Evolutionary conservation across 2,797 vertebrate genomes (phyloP).

Genomic region (Syncerus caffer): DNA sequence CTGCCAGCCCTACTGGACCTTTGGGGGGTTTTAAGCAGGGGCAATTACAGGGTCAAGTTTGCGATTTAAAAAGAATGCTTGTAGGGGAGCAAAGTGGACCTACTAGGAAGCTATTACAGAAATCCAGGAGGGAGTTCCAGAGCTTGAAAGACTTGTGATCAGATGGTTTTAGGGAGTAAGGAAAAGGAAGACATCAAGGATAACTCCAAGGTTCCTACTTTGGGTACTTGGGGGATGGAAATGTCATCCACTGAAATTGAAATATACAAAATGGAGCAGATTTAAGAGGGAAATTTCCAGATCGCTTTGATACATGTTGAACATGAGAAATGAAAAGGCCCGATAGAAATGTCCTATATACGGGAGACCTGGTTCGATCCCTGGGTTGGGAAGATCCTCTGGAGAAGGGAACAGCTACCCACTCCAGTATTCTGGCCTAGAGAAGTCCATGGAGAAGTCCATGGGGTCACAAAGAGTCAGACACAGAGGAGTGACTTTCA

Average conservation of each 20-base stretch:
- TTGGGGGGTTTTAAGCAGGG: neutral
- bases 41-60: neutral
- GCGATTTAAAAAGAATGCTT: neutral
- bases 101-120: neutral
- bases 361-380: neutral
- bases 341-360: neutral
- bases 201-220: neutral
- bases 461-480: neutral
- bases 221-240: neutral
- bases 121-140: neutral
- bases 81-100: neutral
- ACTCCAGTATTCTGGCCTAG: neutral
- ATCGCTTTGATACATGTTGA: neutral
- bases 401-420: neutral
- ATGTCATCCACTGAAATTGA: neutral
- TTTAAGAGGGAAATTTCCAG: neutral
- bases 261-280: neutral
- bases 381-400: neutral
- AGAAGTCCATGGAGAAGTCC: neutral
- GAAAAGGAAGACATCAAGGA: neutral
- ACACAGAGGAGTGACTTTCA: neutral
- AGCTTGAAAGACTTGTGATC: neutral
- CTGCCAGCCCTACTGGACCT: neutral
- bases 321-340: neutral
- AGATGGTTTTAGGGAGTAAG: neutral